Evolutionary conservation across 2,113 vertebrate genomes (phyloP).

Genomic region (Pachycephala philippinensis): DNA sequence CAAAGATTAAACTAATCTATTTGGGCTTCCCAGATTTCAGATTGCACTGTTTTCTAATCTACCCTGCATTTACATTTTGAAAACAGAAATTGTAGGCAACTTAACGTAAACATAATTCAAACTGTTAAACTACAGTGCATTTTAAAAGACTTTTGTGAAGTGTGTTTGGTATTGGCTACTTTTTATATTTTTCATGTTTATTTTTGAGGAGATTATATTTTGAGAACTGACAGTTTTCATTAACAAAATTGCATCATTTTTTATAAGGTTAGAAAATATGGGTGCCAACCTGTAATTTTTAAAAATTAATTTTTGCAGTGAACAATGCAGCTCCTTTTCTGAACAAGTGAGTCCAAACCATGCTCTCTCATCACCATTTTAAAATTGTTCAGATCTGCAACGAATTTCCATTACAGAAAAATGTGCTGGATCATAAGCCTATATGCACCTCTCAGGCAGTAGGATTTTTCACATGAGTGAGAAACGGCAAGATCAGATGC

Average conservation of each 20-base stretch:
- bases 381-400: background rate
- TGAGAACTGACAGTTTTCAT: background rate
- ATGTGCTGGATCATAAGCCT: constrained; percentile 10
- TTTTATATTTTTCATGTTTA: background rate
- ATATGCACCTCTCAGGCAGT: background rate
- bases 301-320: background rate
- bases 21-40: background rate
- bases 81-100: background rate
- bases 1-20: background rate
- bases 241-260: background rate
- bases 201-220: background rate
- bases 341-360: background rate
- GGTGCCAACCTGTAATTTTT: background rate
- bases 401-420: constrained; percentile 1
- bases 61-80: background rate
- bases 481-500: background rate
- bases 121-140: background rate
- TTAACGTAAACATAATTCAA: background rate
- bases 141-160: background rate
- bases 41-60: background rate
- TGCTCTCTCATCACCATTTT: background rate
- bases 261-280: background rate
- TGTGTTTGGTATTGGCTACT: background rate
- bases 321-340: background rate
- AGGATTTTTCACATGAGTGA: constrained; percentile 1